Evolutionary conservation across 1,140 invertebrate genomes (phyloP), one percentile per base, ranked within the genome.

Genomic region (Radopholus similis): DNA sequence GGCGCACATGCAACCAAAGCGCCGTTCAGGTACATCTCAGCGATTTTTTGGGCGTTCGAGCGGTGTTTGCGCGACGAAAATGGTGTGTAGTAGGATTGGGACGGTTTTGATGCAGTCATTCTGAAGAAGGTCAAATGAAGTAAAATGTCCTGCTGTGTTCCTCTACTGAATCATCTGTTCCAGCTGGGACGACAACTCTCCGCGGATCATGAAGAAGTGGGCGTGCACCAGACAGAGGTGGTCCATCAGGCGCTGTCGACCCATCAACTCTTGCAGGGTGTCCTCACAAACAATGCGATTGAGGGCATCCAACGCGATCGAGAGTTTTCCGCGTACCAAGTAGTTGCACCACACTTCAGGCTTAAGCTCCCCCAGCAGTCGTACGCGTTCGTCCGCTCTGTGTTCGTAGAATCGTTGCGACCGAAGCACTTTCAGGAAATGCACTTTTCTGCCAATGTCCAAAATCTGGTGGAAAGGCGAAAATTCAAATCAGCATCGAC

Each of bases 201-300:
- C 59, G n/a, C 59, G 59, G 32, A 62, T 21, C 59, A 62, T 62
- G 30, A 47, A 47, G 47, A 62, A 62, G 32, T 62, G 47, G n/a
- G 18, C 59, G 34, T 62, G 59, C 18, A 62, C 59, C 40, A 62
- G 18, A 1, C 13, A 1, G 21, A 62, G 34, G 32, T 62, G 38
- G 49, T 62, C 59, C 42, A 62, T 30, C 59, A 62, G 35, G 21
- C 59, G 35, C 28, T 62, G 59, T 4, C 32, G 26, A 8, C 32
- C 18, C 42, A 62, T 26, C 30, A 62, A 35, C 30, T 62, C 59
- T 26, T 32, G 28, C 15, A 26, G 13, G 37, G 47, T 47, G 18
- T 62, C 59, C 18, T 51, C 38, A 42, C 59, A 40, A 28, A 62
- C 3, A 2, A 62, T 9, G 32, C 9, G 21, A 28, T 62, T 21